phyloP scores from a whole-genome alignment of 2,113 vertebrate genomes.

The Mola mola region DNA sequence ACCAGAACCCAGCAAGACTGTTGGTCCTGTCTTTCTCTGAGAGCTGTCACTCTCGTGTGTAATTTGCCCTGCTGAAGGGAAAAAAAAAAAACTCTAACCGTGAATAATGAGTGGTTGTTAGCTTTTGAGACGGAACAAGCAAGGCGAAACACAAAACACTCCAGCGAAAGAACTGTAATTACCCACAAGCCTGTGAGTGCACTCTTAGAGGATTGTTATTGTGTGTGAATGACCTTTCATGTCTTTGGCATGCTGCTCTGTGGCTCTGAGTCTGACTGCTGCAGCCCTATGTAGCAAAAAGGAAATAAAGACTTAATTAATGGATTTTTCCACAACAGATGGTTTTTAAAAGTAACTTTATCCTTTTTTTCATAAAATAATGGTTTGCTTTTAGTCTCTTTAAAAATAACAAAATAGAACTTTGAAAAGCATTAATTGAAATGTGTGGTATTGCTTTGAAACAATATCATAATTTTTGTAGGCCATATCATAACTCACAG shows the following conservation, averaged over 20 bases:
- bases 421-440: too few relatives aligned
- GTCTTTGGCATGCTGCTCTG: constrained; percentile 75
- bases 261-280: constrained; percentile 53
- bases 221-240: constrained; percentile 82
- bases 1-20: constrained; percentile 67
- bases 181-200: constrained; percentile 81
- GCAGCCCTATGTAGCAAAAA: constrained; percentile 44
- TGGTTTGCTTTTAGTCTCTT: not conserved
- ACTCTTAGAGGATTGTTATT: constrained; percentile 82
- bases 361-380: constrained; percentile 3
- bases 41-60: constrained; percentile 83
- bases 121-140: constrained; percentile 82
- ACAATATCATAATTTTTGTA: too few relatives aligned
- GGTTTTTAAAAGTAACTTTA: constrained; percentile 29
- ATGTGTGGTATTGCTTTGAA: too few relatives aligned
- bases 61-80: constrained; percentile 78
- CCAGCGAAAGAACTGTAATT: constrained; percentile 83
- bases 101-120: constrained; percentile 86
- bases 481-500: too few relatives aligned
- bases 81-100: constrained; percentile 72
- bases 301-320: constrained; percentile 48
- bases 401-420: too few relatives aligned
- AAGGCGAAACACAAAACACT: constrained; percentile 85
- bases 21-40: constrained; percentile 75
- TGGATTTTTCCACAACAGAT: constrained; percentile 31